Conservation (phyloP, 2,797 vertebrate species). For the Somateria mollissima region DNA sequence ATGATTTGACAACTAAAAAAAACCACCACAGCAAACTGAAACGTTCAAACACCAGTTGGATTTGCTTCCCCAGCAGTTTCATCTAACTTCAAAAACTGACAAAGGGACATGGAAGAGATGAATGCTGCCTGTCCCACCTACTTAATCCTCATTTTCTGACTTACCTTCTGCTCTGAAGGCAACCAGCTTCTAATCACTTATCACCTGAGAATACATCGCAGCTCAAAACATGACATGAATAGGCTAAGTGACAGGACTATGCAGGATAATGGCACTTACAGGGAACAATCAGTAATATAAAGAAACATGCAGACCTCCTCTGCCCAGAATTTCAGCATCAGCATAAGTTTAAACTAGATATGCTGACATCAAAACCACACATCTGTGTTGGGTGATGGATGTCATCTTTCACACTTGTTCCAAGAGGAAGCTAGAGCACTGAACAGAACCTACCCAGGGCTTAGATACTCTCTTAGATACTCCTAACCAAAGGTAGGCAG, state of each 20-base stretch:
- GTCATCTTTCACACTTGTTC: not conserved
- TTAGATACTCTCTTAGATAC: not conserved
- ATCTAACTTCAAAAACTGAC: not conserved
- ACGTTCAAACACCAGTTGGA: not conserved
- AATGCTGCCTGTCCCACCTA: not conserved
- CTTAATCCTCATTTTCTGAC: not conserved
- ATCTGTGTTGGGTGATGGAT: not conserved
- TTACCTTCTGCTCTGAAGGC: not conserved
- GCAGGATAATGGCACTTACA: not conserved
- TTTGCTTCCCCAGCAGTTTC: not conserved
- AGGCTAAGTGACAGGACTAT: rapidly evolving
- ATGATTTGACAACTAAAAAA: not conserved
- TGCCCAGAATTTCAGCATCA: not conserved
- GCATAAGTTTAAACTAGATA: not conserved
- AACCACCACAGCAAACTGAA: not conserved
- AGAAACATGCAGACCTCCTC: not conserved
- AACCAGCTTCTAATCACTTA: not conserved
- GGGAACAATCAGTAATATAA: not conserved
- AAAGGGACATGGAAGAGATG: not conserved
- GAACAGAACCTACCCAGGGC: not conserved
- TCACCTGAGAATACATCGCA: not conserved
- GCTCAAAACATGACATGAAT: rapidly evolving
- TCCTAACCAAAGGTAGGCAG: not conserved
- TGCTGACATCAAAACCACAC: not conserved
- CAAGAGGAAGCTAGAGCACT: not conserved